Base-by-base conservation (phyloP, 2,888 invertebrate species). In the Ectemnius cavifrons region DNA sequence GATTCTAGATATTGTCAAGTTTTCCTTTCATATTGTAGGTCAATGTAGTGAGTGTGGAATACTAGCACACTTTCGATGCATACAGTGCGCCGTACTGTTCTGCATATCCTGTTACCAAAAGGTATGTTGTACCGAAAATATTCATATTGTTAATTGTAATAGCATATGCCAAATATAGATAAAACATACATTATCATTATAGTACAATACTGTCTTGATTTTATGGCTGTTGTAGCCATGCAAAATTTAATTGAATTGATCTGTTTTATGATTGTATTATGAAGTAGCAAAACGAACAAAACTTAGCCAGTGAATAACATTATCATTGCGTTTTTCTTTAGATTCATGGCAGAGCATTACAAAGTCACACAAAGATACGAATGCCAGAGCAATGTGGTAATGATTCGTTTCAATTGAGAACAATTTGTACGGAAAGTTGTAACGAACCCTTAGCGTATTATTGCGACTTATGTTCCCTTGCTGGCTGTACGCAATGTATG, bases 401-500 rank as follows among this genome's bases (percentile, higher is more conserved):
- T 46, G 61, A 63, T 37, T 11, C 8, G 8, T 11, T 37, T 37
- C 37, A 37, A 37, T 11, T 86, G 3, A 71, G 46, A 14, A 83
- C 75, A 57, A 79, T 46, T 37, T 92, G 92, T 66, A 61, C 77
- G 0, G 58, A 75, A 13, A 37, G 0, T 0, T 82, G 81, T 4
- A 75, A 80, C 1, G 81, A 87, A 67, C 67, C 81, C 1, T 28
- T 89, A 23, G 91, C 91, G 18, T 91, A 92, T 80, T 88, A 86
- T 71, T 93, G 93, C 75, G 84, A 81, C 2, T 82, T 86, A 13
- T 93, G 93, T 79, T 73, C 89, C n/a, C 62, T 75, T 27, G 77
- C 85, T 2, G 80, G 86, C 1, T 93, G 93, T 71, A 89, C 91
- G n/a, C 89, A 91, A 62, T 93, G 92, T 74, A 85, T 90, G 66